These are phyloP conservation scores for Hemicrepidius hirtus DNA, from an alignment of 2,888 invertebrate genomes.

Conservation along the genomic window DNA sequence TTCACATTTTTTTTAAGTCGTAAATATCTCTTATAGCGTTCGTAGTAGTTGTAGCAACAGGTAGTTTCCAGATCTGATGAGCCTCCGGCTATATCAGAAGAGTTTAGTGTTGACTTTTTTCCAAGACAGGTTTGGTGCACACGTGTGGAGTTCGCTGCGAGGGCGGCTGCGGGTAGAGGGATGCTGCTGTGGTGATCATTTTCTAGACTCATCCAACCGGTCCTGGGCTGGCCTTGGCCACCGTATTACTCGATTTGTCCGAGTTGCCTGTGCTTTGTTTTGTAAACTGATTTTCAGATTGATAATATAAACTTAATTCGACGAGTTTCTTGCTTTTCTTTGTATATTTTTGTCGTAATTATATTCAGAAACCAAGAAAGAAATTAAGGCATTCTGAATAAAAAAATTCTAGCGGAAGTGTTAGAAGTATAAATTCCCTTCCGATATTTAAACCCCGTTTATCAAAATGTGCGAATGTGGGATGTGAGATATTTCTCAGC, in stretches of 20 bases:
- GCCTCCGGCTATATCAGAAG: constrained; percentile 34
- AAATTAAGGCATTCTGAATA: too few relatives aligned
- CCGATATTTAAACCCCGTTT: too few relatives aligned
- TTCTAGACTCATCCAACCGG: constrained; percentile 52
- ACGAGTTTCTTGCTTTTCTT: too few relatives aligned
- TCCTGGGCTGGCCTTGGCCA: constrained; percentile 52
- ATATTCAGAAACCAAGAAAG: too few relatives aligned
- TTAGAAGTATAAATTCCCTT: too few relatives aligned
- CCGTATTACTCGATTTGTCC: constrained; percentile 53
- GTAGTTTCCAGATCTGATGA: constrained; percentile 40
- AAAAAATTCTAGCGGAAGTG: too few relatives aligned
- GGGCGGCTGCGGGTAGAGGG: constrained; percentile 47
- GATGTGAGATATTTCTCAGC: too few relatives aligned
- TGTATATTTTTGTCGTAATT: too few relatives aligned
- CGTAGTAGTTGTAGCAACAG: constrained; percentile 40
- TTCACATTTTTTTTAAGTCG: neutral
- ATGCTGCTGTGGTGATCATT: constrained; percentile 44
- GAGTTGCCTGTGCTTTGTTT: constrained; percentile 42
- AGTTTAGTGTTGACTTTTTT: constrained; percentile 47
- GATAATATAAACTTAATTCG: constrained; percentile 3
- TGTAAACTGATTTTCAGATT: constrained; percentile 26
- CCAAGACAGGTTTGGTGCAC: constrained; percentile 51
- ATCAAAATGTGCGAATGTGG: too few relatives aligned
- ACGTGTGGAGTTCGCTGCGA: constrained; percentile 48
- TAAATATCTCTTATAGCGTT: constrained; percentile 13